Evolutionary conservation across 2,888 invertebrate species (phyloP), one percentile per base, ranked within the genome.

Genomic region (Darwinula stevensoni): DNA sequence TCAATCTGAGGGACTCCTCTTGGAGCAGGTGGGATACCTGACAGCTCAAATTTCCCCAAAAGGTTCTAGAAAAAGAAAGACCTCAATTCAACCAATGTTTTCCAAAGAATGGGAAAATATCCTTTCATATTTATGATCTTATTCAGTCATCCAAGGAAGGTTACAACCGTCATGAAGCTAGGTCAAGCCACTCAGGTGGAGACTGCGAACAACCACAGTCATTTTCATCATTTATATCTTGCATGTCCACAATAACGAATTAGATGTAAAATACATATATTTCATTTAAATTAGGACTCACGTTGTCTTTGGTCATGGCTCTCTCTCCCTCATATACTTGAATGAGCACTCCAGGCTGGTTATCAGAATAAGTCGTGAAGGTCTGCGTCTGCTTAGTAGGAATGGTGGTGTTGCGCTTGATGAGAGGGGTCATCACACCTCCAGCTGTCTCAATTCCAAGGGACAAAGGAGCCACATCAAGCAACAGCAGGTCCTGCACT

Each of bases 21-120:
- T 6, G 28, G 28, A 6, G 28, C 28, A 22, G 88, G 88, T 9
- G 88, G 86, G 47, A 94, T 91, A 35, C 88, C 88, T 17, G 76
- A 76, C 36, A 94, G 62, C 52, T 94, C 88, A 55, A 94, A 94
- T 53, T 84, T 88, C 37, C 94, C 94, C 39, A 94, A 63, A 27
- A 37, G 17, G 17, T 37, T 37, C 34, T 34, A 29, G 27, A 31
- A 35, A 17, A 14, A 17, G 13, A 14, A 34, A 14, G 18, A 16
- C 29, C 14, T 27, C n/a, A 6, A 22, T 6, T n/a, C n/a, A n/a
- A n/a, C n/a, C 36, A 3, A 33, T 17, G 3, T 17, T 5, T 16
- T 28, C 17, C 13, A 16, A 30, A 30, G 5, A 16, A 9, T 12
- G 9, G 5, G 31, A 9, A 17, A 17, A 16, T n/a, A 16, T 9